These are phyloP conservation scores for Carassius gibelio DNA, from an alignment of 2,113 vertebrate species.

Conservation along the genomic window DNA sequence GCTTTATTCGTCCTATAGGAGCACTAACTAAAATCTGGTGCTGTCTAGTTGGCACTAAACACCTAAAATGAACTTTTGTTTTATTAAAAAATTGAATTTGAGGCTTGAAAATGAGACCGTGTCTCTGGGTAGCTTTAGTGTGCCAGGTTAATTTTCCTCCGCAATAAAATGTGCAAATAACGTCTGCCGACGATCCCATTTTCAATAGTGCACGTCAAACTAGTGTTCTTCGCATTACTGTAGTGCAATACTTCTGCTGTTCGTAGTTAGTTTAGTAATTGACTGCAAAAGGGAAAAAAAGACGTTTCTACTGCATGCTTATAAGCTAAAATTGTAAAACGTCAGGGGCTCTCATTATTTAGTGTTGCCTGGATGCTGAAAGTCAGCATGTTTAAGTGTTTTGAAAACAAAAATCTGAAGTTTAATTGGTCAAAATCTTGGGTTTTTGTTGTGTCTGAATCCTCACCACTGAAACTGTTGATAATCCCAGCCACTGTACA, in stretches of 20 bases:
- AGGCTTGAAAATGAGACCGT: conserved; percentile 17
- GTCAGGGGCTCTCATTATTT: conserved; percentile 31
- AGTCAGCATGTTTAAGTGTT: conserved; percentile 39
- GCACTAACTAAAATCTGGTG: not conserved
- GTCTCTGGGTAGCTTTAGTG: conserved; percentile 35
- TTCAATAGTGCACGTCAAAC: conserved; percentile 76
- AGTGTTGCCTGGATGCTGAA: conserved; percentile 29
- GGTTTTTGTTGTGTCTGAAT: conserved; percentile 40
- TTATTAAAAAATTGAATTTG: conserved; percentile 23
- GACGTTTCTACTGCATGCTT: conserved; percentile 10
- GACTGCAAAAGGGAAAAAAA: conserved; percentile 4
- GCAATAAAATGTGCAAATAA: conserved; percentile 62
- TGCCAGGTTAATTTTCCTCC: conserved; percentile 55
- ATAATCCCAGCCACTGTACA: conserved; percentile 60
- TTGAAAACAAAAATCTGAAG: not conserved
- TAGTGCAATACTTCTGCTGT: conserved; percentile 74
- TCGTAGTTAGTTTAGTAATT: conserved; percentile 68
- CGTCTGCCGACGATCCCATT: conserved; percentile 63
- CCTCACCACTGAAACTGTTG: conserved; percentile 59
- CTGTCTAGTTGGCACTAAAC: conserved; percentile 45
- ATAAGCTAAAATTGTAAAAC: conserved; percentile 17
- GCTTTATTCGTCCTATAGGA: conserved; percentile 26
- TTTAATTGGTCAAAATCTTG: not conserved
- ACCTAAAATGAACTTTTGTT: conserved; percentile 28
- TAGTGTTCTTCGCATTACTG: conserved; percentile 73